A percentile compares a stretch with the other conserved stretches of the same genome.
phyloP scores from a whole-genome alignment of 2,888 invertebrate genomes.

The Ptilodon capucinus region DNA sequence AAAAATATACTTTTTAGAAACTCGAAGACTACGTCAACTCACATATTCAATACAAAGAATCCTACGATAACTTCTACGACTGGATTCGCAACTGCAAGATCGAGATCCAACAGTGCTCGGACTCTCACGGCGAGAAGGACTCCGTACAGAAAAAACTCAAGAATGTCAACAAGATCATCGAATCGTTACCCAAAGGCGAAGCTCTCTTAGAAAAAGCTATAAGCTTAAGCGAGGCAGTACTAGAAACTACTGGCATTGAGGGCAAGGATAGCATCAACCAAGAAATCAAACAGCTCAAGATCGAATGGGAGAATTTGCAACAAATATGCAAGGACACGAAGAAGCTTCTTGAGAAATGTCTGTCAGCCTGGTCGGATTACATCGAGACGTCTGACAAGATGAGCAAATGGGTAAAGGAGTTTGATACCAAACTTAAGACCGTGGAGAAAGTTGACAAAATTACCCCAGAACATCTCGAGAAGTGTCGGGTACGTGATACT shows the following conservation, averaged over 20 bases:
- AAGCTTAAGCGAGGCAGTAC: slow-evolving; percentile 88
- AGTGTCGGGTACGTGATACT: slow-evolving; percentile 84
- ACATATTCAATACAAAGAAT: slow-evolving; percentile 93
- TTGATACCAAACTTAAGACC: slow-evolving; percentile 84
- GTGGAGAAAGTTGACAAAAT: slow-evolving; percentile 88
- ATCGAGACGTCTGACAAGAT: slow-evolving; percentile 87
- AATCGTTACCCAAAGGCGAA: slow-evolving; percentile 87
- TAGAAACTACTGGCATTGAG: slow-evolving; percentile 90
- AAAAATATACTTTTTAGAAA: slow-evolving; percentile 66
- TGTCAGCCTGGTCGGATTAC: slow-evolving; percentile 92
- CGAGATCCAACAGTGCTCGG: slow-evolving; percentile 92
- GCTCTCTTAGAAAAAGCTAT: slow-evolving; percentile 88
- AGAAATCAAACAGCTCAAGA: slow-evolving; percentile 90
- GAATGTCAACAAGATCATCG: slow-evolving; percentile 87
- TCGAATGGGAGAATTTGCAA: slow-evolving; percentile 92
- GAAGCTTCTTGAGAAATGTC: slow-evolving; percentile 88
- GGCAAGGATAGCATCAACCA: slow-evolving; percentile 91
- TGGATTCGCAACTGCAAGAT: slow-evolving; percentile 91
- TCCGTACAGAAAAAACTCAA: slow-evolving; percentile 89
- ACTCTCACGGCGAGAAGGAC: slow-evolving; percentile 93
- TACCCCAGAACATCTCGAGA: slow-evolving; percentile 89
- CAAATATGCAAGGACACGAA: slow-evolving; percentile 90
- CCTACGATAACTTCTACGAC: slow-evolving; percentile 91
- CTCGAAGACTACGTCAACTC: slow-evolving; percentile 92
- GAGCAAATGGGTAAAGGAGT: slow-evolving; percentile 88